Percentiles rank a stretch among this genome's conserved stretches.
Evolutionary conservation across 2,113 vertebrate genomes (phyloP).

Genomic region (Erpornis zantholeuca): DNA sequence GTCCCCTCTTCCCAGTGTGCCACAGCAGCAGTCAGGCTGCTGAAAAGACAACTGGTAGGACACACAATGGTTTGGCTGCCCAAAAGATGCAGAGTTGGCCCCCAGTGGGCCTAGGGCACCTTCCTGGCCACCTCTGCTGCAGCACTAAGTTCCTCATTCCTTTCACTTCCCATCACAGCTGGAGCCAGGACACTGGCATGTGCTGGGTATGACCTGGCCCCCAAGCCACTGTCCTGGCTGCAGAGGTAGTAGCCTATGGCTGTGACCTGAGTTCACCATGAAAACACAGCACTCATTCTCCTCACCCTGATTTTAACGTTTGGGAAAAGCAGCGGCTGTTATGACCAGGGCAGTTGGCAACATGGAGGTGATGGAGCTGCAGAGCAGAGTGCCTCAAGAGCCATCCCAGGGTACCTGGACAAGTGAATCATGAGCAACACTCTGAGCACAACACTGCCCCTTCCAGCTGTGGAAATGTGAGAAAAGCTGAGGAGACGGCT

Average conservation of each 20-base stretch:
- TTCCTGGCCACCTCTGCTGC: neutral
- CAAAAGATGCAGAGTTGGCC: neutral
- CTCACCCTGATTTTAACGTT: neutral
- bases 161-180: neutral
- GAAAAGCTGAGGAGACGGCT: rapidly evolving
- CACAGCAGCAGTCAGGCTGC: neutral
- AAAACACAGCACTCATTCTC: neutral
- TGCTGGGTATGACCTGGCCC: neutral
- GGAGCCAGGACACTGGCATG: neutral
- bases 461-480: neutral
- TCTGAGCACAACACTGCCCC: neutral
- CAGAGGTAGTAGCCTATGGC: neutral
- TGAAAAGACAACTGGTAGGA: neutral
- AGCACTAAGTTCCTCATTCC: neutral
- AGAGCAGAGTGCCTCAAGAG: neutral
- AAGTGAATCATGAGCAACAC: neutral
- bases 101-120: rapidly evolving
- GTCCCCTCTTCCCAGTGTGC: neutral
- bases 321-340: neutral
- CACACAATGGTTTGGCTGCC: rapidly evolving
- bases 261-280: neutral
- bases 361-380: neutral
- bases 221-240: neutral
- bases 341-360: too few species aligned
- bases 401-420: neutral